Conservation (phyloP, 2,113 vertebrate species). For the Accipiter cooperii region DNA sequence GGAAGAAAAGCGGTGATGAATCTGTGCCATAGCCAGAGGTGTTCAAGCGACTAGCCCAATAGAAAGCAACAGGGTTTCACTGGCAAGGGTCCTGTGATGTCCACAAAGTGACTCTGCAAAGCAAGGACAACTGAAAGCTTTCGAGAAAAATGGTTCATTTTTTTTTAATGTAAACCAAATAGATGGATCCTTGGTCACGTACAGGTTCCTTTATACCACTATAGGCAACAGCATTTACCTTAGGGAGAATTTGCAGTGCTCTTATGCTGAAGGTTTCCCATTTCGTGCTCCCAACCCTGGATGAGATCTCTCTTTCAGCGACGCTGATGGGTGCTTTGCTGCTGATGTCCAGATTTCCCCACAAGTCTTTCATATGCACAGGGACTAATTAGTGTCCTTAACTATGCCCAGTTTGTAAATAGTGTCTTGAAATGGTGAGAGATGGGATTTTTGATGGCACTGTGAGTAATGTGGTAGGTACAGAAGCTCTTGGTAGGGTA, state of each 20-base stretch:
- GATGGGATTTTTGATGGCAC: not conserved
- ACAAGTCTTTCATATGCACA: not conserved
- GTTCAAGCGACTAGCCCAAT: rapidly evolving
- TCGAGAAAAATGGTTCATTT: not conserved
- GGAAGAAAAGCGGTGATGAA: not conserved
- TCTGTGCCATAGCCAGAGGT: rapidly evolving
- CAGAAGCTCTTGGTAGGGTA: not conserved
- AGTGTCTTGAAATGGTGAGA: not conserved
- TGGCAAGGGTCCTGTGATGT: not conserved
- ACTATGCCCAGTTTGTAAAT: not conserved
- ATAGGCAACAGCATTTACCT: not conserved
- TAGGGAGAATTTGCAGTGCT: not conserved
- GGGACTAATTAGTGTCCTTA: not conserved
- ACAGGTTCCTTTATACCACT: not conserved
- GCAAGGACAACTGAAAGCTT: not conserved
- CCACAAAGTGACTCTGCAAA: not conserved
- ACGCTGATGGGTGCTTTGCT: not conserved
- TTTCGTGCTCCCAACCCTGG: not conserved
- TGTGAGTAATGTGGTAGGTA: not conserved
- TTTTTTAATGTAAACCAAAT: not conserved
- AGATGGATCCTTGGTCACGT: no score
- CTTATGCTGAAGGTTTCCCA: not conserved
- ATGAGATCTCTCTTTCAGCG: not conserved
- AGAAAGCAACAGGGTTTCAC: not conserved
- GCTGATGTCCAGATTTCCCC: not conserved